phyloP scores from a whole-genome alignment of 2,888 invertebrate genomes.

The Dinocampus coccinellae region DNA sequence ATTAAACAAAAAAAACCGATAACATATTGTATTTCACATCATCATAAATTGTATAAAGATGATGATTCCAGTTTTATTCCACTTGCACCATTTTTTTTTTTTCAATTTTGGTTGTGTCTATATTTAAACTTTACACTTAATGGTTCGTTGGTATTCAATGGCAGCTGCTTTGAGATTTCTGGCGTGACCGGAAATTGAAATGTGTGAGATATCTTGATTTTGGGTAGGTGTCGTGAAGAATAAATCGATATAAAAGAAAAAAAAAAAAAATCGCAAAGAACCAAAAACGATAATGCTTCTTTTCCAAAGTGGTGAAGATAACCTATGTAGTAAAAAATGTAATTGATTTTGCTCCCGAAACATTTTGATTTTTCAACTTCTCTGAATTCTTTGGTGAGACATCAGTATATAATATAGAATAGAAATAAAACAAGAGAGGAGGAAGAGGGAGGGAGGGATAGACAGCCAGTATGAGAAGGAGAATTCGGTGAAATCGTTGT shows the following conservation, averaged over 20 bases:
- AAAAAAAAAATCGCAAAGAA: constrained; percentile 9
- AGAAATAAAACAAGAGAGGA: neutral
- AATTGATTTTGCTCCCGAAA: constrained; percentile 30
- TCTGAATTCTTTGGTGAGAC: neutral
- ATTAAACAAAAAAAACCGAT: neutral
- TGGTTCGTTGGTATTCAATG: constrained; percentile 47
- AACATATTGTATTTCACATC: constrained; percentile 25
- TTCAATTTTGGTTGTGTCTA: constrained; percentile 38
- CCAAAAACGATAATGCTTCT: constrained; percentile 14
- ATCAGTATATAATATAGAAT: neutral
- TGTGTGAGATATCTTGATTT: constrained; percentile 36
- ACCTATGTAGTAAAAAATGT: constrained; percentile 10
- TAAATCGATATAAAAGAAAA: constrained; percentile 37
- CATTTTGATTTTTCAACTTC: constrained; percentile 22
- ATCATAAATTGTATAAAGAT: constrained; percentile 32
- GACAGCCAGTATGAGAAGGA: neutral
- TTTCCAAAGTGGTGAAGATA: constrained; percentile 20
- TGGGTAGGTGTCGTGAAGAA: constrained; percentile 32
- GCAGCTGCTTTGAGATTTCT: constrained; percentile 41
- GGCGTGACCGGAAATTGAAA: constrained; percentile 48
- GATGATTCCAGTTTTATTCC: neutral
- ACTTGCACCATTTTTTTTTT: constrained; percentile 35
- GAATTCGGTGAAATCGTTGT: constrained; percentile 22
- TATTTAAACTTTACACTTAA: constrained; percentile 25
- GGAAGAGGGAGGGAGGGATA: neutral